A percentile compares a stretch with the other conserved stretches of the same genome.
Conservation (phyloP, 2,113 vertebrate species). For the Gobio gobio region DNA sequence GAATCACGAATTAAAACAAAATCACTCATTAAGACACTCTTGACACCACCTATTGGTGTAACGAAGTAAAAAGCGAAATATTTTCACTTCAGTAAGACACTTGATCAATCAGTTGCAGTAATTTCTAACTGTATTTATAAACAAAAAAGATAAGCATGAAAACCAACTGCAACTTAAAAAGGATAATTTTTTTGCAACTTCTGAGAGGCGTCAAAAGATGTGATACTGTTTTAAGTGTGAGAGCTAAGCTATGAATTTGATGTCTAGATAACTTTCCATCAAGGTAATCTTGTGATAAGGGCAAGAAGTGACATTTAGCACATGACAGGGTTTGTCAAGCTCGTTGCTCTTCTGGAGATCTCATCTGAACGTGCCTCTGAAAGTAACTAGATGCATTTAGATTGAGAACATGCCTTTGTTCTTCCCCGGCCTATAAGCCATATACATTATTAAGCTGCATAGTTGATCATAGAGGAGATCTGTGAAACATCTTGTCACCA, state of each 20-base stretch:
- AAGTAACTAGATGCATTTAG: conserved; percentile 32
- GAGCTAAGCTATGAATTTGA: conserved; percentile 17
- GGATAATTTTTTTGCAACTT: not conserved
- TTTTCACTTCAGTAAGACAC: not conserved
- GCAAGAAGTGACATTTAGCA: conserved; percentile 41
- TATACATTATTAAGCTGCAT: not conserved
- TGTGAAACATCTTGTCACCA: not conserved
- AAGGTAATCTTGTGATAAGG: conserved; percentile 37
- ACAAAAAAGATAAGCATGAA: not conserved
- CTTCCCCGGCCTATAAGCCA: not conserved
- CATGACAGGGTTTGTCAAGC: conserved; percentile 34
- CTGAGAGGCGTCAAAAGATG: not conserved
- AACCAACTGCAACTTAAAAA: not conserved
- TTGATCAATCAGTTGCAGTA: not conserved
- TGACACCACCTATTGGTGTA: not conserved
- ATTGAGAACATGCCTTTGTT: not conserved
- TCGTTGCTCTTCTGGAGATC: conserved; percentile 11
- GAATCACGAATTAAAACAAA: not conserved
- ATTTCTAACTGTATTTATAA: not conserved
- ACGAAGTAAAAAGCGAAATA: not conserved
- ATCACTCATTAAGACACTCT: not conserved
- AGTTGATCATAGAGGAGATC: not conserved
- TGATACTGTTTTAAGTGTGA: conserved; percentile 1
- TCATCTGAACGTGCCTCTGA: conserved; percentile 6
- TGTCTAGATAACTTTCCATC: conserved; percentile 27